These are phyloP conservation scores for Nycticebus coucang DNA, from an alignment of 2,113 vertebrate genomes.

Conservation along the genomic window DNA sequence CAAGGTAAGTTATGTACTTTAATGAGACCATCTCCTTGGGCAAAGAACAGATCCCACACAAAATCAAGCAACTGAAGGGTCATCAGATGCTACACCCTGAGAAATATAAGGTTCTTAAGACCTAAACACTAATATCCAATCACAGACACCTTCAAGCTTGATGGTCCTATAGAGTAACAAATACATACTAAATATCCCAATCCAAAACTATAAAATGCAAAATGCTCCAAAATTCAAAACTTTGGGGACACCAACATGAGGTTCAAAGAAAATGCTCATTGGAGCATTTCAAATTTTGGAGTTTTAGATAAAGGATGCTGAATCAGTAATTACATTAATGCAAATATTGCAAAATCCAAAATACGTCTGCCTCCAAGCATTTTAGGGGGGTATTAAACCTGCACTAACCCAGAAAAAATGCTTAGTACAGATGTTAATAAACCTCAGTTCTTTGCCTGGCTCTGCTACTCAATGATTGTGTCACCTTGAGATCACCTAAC, in stretches of 20 bases:
- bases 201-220: neutral
- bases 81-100: slow-evolving; percentile 97
- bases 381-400: neutral
- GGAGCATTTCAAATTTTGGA: neutral
- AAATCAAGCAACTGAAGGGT: slow-evolving; percentile 95
- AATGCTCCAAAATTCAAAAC: neutral
- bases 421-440: too few species aligned
- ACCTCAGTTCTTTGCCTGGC: neutral
- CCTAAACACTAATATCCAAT: accelerated
- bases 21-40: slow-evolving; percentile 95
- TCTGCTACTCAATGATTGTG: neutral
- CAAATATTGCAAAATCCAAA: neutral
- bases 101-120: slow-evolving; percentile 21
- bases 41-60: slow-evolving; percentile 95
- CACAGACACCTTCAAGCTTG: neutral
- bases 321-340: neutral
- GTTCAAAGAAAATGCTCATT: neutral
- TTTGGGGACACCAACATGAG: neutral
- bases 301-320: neutral
- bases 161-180: neutral
- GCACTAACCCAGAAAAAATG: neutral
- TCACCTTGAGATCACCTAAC: neutral
- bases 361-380: neutral
- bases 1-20: slow-evolving; percentile 85
- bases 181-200: neutral